Base-by-base conservation (phyloP, 1,140 invertebrate genomes). In the Acyrthosiphon pisum region DNA sequence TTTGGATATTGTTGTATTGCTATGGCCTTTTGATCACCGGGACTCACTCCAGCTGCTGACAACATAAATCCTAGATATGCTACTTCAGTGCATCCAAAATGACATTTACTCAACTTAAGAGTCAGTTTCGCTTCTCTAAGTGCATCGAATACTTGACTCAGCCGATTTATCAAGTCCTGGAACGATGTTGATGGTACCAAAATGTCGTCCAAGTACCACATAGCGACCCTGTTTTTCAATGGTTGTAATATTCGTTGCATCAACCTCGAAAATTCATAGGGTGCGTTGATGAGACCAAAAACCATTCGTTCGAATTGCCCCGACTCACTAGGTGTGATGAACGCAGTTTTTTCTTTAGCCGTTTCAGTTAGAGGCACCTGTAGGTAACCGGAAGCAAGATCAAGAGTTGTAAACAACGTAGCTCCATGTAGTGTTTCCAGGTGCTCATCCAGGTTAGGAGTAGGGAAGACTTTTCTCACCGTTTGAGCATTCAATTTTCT, bases 251-350 rank as follows among this genome's bases (percentile, higher is more conserved):
- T 44, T 41, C 22, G 37, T 35, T 44, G 56, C 94, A 94, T 94
- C 23, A 94, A 18, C 4, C 56, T 14, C 30, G 90, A 90, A 48
- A 93, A 93, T 83, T 83, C 91, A 26, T 37, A 48, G 4, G 91
- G 91, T 46, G 94, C 94, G 48, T 94, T 94, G 84, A 87, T 91
- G 35, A 94, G 35, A 11, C 95, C 94, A 90, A 94, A 94, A 8
- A 94, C 94, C 91, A 94, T 94, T 89, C 91, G 41, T 8, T 76
- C 68, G 90, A 94, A 94, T 68, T 93, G 89, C 2, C 93, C 93
- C 6, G 11, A n/a, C 48, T 94, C 87, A 2, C 37, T 44, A 0
- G 93, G 91, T 30, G 44, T 46, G 44, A 46, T 9, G 6, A 46
- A 46, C 44, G 44, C 44, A 46, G 44, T 46, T 46, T 46, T 46